Base-by-base conservation (phyloP, 2,113 vertebrate species). In the Megaptera novaeangliae region DNA sequence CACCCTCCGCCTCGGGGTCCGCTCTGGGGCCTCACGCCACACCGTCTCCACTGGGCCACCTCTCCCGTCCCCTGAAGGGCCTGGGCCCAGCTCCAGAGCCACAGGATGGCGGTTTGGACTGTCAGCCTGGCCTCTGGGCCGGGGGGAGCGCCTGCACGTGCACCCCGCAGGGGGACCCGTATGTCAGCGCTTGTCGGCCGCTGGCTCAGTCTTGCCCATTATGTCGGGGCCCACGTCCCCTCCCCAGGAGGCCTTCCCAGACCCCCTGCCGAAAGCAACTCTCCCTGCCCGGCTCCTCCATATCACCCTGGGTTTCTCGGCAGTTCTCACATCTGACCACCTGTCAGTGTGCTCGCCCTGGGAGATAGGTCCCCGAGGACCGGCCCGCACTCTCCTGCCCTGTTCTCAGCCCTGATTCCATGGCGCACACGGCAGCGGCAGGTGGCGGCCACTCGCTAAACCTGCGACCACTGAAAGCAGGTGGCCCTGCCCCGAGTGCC, bases 151-250 rank as follows among this genome's bases (percentile, higher is more conserved):
- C 69, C 29, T 14, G 13, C 13, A 5, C 23, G 3, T 23, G 12
- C 29, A 20, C 44, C 27, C 15, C 1, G 1, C 64, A 11, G 10
- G 17, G 27, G 6, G 1, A 9, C 36, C 39, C 20, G 2, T 0
- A 0, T 20, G 77, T 2, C 63, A 14, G 8, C 0, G 11, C 12
- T 8, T 1, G 0, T 36, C 63, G 29, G 11, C 0, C 0, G 0
- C 9, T 2, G 3, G 29, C 17, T 29, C 44, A 0, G 11, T 8
- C 77, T 39, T 20, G 6, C 21, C 29, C 6, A n/a, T 17, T 27
- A 17, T 1, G 2, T 29, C 15, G 1, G 2, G 7, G 10, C 14
- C 29, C n/a, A 27, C 0, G 25, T 25, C 44, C 31, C 61, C 31
- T 39, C 6, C 46, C 23, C 17, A 49, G 8, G 13, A 57, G 29